Conservation (phyloP, 2,113 vertebrate genomes). For the Nesoenas mayeri region DNA sequence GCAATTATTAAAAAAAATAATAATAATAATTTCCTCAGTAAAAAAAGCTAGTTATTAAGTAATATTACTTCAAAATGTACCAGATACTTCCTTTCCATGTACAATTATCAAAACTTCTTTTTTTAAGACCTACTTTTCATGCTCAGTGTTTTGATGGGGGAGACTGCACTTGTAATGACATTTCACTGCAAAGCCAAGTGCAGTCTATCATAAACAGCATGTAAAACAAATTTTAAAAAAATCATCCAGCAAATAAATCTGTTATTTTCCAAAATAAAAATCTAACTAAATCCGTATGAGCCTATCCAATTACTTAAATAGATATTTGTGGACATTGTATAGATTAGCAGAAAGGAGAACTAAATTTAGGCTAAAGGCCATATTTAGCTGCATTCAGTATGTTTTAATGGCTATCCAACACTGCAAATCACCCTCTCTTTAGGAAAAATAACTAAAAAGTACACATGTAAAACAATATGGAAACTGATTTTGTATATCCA, state of each 20-base stretch:
- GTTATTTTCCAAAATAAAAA: slow-evolving; percentile 1
- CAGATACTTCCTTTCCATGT: not conserved
- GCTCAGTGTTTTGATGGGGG: not conserved
- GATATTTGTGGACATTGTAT: not conserved
- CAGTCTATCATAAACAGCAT: not conserved
- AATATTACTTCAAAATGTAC: not conserved
- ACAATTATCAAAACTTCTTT: not conserved
- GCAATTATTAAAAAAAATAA: not conserved
- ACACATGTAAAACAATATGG: not conserved
- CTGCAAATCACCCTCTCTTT: not conserved
- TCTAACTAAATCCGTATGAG: not conserved
- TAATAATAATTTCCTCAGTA: not conserved
- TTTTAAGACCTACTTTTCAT: not conserved
- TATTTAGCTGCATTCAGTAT: not conserved
- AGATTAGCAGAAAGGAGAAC: slow-evolving; percentile 11
- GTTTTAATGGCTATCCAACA: not conserved
- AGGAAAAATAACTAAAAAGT: not conserved
- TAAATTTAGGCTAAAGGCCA: not conserved
- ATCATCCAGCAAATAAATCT: not conserved
- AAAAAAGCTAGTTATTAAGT: not conserved
- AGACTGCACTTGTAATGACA: not conserved
- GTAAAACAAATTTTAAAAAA: not conserved
- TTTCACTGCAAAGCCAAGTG: not conserved
- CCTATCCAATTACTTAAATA: not conserved
- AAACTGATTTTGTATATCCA: not conserved